A percentile compares a stretch with the other conserved stretches of the same genome.
Evolutionary conservation across 2,888 invertebrate genomes (phyloP).

Genomic region (Clistopyga incitator): DNA sequence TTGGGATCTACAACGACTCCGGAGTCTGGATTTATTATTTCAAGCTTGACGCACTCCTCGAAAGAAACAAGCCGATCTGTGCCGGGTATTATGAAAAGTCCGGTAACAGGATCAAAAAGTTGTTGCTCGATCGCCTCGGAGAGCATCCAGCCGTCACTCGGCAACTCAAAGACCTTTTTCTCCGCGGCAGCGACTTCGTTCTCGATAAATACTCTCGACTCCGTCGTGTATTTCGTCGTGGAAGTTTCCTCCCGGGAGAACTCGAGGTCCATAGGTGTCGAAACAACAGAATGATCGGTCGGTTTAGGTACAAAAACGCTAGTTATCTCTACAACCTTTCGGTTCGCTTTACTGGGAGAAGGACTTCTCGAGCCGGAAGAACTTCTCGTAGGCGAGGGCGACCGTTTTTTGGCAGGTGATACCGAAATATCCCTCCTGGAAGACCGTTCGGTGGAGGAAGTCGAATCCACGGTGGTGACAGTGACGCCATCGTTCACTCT

Average conservation of each 20-base stretch:
- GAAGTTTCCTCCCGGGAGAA: conserved; percentile 28
- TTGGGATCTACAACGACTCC: conserved; percentile 92
- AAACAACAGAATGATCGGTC: not conserved
- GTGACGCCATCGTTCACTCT: conserved; percentile 25
- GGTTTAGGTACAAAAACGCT: not conserved
- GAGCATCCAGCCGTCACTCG: conserved; percentile 93
- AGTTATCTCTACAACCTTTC: conserved; percentile 33
- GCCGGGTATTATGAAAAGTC: conserved; percentile 94
- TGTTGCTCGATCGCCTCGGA: conserved; percentile 93
- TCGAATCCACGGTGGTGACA: conserved; percentile 6
- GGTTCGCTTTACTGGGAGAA: conserved; percentile 60
- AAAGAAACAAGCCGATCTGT: conserved; percentile 94
- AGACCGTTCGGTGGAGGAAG: conserved; percentile 24
- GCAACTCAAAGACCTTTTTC: conserved; percentile 91
- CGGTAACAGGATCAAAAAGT: conserved; percentile 92
- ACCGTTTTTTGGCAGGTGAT: conserved; percentile 33
- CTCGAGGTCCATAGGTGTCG: conserved; percentile 30
- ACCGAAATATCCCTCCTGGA: conserved; percentile 27
- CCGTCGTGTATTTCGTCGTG: conserved; percentile 66
- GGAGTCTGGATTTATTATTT: conserved; percentile 94
- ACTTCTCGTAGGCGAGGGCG: conserved; percentile 31
- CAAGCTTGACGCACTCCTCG: conserved; percentile 93
- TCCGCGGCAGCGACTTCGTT: conserved; percentile 84
- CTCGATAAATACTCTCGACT: conserved; percentile 68
- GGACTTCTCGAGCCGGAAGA: conserved; percentile 49